Base-by-base conservation (phyloP, 2,797 vertebrate genomes). In the Coilia nasus region DNA sequence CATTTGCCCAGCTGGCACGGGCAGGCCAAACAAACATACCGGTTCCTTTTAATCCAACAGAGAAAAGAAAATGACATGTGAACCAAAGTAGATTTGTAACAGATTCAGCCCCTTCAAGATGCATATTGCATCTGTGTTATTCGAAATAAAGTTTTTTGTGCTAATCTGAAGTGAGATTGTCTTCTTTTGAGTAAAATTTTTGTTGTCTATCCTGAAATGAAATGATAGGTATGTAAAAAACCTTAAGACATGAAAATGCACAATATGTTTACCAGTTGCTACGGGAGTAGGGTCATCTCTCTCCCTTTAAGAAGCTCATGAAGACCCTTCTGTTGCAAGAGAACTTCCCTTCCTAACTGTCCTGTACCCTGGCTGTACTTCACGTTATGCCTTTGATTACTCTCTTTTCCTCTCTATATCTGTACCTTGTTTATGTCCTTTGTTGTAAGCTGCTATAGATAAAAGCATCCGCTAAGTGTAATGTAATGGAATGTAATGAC, bases 81-180 rank as follows among this genome's bases (percentile, higher is more conserved):
- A 91, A 95, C 94, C 94, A 95, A 95, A 95, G 94, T 93, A 90
- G 93, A 92, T 94, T 93, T 94, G 91, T 94, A 92, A 87, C 90
- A 87, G 88, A 91, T 88, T 91, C 88, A 87, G 92, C 90, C 92
- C 91, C 88, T 92, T 91, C 83, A 41, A 93, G 93, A 93, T 94
- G 92, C 93, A 93, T 87, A 93, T 93, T 93, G 93, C 92, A 93
- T 95, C 88, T 92, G 92, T 89, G 92, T 93, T 90, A 94, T 91
- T 90, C 88, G 25, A 91, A 95, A 95, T 94, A 95, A 95, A 95
- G 85, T 78, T 80, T 31, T 89, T 92, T 91, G 90, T 91, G 92
- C 91, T 90, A 83, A 88, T 35, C 15, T 35, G 31, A 75, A 35
- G 31, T 7, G 15, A 1, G 67, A 35, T 75, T 83, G 82, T 87